phyloP scores from a whole-genome alignment of 2,113 vertebrate genomes.

The Papio anubis region DNA sequence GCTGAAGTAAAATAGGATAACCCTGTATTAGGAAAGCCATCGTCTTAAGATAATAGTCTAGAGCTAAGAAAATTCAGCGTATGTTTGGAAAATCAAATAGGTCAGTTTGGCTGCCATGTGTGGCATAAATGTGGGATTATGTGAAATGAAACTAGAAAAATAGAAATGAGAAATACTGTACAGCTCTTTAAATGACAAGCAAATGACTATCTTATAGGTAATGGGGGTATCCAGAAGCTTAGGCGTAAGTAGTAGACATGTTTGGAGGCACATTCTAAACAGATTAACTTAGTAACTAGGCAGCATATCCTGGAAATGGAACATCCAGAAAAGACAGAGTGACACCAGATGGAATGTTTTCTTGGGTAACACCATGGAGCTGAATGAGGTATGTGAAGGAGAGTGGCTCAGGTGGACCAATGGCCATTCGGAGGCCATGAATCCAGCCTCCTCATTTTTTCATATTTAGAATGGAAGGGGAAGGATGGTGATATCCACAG shows the following conservation, averaged over 20 bases:
- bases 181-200: not conserved
- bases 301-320: not conserved
- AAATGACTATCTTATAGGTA: not conserved
- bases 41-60: not conserved
- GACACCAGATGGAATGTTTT: not conserved
- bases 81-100: not conserved
- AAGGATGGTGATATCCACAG: not conserved
- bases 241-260: not conserved
- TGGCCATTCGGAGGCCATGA: not conserved
- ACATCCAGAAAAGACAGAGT: not conserved
- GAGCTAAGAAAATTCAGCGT: not conserved
- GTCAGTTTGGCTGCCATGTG: not conserved
- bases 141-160: not conserved
- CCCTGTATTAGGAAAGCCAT: not conserved
- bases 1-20: not conserved
- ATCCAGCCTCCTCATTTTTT: not conserved
- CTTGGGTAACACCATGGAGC: not conserved
- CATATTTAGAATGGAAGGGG: not conserved
- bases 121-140: not conserved
- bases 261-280: not conserved
- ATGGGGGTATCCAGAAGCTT: not conserved
- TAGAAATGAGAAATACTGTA: constrained; percentile 1
- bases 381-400: not conserved
- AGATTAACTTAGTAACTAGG: not conserved
- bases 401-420: not conserved